These are phyloP conservation scores for Larimichthys crocea DNA, from an alignment of 2,113 vertebrate genomes.

Conservation along the genomic window DNA sequence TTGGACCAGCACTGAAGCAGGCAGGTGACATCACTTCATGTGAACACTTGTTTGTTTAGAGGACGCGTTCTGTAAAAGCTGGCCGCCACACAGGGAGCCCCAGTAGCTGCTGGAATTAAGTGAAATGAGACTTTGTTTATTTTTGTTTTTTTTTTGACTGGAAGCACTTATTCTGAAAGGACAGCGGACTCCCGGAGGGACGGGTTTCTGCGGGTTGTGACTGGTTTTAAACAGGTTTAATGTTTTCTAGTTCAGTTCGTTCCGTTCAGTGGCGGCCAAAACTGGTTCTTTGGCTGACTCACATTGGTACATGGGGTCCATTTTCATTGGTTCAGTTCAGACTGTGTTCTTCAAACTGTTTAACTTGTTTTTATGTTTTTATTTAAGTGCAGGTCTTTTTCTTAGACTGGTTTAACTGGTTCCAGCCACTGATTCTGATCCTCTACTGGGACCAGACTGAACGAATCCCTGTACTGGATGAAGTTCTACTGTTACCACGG, in stretches of 20 bases:
- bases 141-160: constrained; percentile 53
- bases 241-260: no score
- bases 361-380: neutral
- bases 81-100: neutral
- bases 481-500: neutral
- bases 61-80: neutral
- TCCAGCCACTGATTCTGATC: neutral
- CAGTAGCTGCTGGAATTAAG: constrained; percentile 22
- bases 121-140: constrained; percentile 34
- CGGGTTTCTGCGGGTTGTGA: neutral
- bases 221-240: neutral
- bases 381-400: neutral
- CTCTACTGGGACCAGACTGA: neutral
- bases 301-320: no score
- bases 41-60: constrained; percentile 1
- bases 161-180: constrained; percentile 67
- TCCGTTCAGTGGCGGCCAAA: no score
- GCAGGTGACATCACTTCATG: constrained; percentile 31
- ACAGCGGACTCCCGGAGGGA: neutral
- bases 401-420: neutral
- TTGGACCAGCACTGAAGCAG: neutral
- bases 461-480: neutral
- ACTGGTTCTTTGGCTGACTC: no score
- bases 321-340: neutral
- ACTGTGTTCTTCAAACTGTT: neutral